phyloP scores from a whole-genome alignment of 1,140 invertebrate species.

The Pseudobourletiella spinata region DNA sequence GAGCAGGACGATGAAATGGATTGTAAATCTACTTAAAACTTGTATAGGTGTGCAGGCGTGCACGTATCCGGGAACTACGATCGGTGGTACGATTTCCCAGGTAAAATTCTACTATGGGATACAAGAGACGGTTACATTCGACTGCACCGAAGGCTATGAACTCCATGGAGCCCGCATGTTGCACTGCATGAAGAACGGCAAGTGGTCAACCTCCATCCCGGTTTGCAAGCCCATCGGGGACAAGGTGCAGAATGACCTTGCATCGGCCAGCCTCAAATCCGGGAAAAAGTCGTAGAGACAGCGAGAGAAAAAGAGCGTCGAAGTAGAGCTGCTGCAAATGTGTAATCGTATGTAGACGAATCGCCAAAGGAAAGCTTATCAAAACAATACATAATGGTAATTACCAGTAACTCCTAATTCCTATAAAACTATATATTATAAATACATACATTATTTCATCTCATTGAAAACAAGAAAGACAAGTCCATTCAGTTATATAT shows the following conservation, averaged over 20 bases:
- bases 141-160: slow-evolving; percentile 64
- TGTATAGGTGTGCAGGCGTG: slow-evolving; percentile 63
- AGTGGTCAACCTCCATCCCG: slow-evolving; percentile 39
- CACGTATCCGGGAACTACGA: slow-evolving; percentile 73
- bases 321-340: no score
- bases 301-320: no score
- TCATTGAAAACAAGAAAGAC: no score
- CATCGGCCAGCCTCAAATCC: not conserved
- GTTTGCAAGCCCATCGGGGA: not conserved
- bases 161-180: slow-evolving; percentile 64
- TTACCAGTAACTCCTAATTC: no score
- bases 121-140: slow-evolving; percentile 73
- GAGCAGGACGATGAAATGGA: slow-evolving; percentile 1
- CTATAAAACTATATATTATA: no score
- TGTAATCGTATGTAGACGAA: no score
- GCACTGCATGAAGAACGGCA: slow-evolving; percentile 65
- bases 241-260: not conserved
- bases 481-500: no score
- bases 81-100: slow-evolving; percentile 69
- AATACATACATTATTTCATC: no score
- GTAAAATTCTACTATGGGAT: slow-evolving; percentile 80
- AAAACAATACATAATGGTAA: no score
- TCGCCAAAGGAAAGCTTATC: no score
- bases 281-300: no score
- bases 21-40: not conserved